Base-by-base conservation (phyloP, 2,113 vertebrate genomes). In the Suricata suricatta region DNA sequence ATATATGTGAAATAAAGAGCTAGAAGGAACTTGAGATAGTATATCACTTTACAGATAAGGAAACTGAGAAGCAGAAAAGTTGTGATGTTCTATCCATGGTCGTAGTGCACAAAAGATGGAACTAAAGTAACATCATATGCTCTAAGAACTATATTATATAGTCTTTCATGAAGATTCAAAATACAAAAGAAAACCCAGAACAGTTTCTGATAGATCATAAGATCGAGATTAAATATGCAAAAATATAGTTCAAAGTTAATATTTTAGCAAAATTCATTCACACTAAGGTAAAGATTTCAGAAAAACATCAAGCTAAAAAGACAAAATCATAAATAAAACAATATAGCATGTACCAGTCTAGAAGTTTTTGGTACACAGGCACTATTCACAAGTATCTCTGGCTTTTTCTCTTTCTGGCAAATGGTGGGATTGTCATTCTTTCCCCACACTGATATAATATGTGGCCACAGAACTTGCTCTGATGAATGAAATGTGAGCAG, bases 221-320 rank as follows among this genome's bases (percentile, higher is more conserved):
- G 71, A 47, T 74, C 33, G 27, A 85, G 25, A 79, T 21, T 86
- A 27, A 81, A 74, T 44, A 86, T 81, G 38, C 7, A 87, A 94
- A 83, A 90, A 85, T 68, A 41, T 50, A 90, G 68, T 85, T 85
- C 23, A 79, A 71, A 57, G 54, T 50, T 57, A 84, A 25, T 66
- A 96, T 72, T 94, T 91, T 79, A 88, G 23, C 33, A 76, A 94
- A 92, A 88, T 64, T 83, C 63, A 88, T 88, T 13, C 12, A 60
- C 89, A 85, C 50, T 92, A 79, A 54, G 27, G 21, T 82, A 93
- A 90, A 84, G 25, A 52, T 64, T 35, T 38, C 44, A 92, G 69
- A 84, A 83, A 88, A 77, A 44, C 16, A 80, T 68, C 50, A 76
- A 92, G 80, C 2, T 89, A 87, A 74, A 94, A 92, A 68, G 33